Evolutionary conservation across 2,113 vertebrate genomes (phyloP), one percentile per base, ranked within the genome.

Genomic region (Spea bombifrons): DNA sequence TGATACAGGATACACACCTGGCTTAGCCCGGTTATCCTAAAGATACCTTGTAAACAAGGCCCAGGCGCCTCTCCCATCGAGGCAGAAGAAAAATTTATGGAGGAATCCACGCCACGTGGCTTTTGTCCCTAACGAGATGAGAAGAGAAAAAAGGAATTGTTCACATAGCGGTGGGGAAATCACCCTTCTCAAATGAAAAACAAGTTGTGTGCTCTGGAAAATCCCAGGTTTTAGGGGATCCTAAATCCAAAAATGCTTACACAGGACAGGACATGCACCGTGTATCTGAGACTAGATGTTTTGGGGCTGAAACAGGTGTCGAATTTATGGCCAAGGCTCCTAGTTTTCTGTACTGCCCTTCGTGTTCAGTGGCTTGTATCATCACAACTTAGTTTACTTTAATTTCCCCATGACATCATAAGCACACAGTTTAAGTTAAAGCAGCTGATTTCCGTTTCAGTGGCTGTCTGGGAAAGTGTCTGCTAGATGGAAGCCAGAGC

Each of bases 111-210:
- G 5, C 12, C 16, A 46, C 68, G 64, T 16, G 12, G 50, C 75
- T 57, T 69, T 30, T 30, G 12, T 77, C 45, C 52, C 10, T 76
- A 46, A 4, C 61, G 43, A 69, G 50, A 76, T 68, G 50, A 69
- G 55, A 69, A 44, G n/a, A 30, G 30, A 10, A 48, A 45, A 30
- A 30, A 68, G 59, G 45, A 43, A 44, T 3, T 12, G 65, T 55
- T 64, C 59, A 65, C 9, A 66, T 8, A 5, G 63, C 47, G 6
- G 3, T 3, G 8, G 15, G 45, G 44, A 9, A 75, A 50, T 49
- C 73, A 75, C 46, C 12, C 12, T 8, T 6, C 15, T 63, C 6
- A 73, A 48, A 46, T 45, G 52, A 6, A 16, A 3, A 48, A 49
- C n/a, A 49, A 9, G 10, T 61, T 73, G 53, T 47, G 30, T 4